These are phyloP conservation scores for Netelia inedita DNA, from an alignment of 2,888 invertebrate genomes.

Conservation along the genomic window DNA sequence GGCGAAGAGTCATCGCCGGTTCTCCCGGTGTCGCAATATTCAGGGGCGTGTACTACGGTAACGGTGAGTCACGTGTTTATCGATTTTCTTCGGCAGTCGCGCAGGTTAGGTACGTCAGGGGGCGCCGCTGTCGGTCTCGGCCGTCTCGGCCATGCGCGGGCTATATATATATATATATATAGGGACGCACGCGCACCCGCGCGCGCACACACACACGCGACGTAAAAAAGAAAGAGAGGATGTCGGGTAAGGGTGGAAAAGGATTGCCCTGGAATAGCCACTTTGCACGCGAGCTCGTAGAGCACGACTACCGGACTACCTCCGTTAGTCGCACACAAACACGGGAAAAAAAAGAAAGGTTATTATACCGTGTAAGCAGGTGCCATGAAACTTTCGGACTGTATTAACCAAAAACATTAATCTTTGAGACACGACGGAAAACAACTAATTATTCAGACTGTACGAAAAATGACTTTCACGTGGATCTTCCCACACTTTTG, in stretches of 20 bases:
- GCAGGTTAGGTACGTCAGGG: slow-evolving; percentile 69
- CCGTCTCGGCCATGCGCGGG: neutral
- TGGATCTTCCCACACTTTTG: too few species aligned
- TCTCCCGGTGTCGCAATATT: slow-evolving; percentile 57
- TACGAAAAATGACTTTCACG: too few species aligned
- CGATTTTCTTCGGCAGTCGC: slow-evolving; percentile 76
- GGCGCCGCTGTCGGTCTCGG: slow-evolving; percentile 10
- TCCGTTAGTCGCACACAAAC: slow-evolving; percentile 9
- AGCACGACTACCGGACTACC: slow-evolving; percentile 26
- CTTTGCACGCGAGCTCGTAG: slow-evolving; percentile 2
- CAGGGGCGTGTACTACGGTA: slow-evolving; percentile 64
- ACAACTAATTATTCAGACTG: too few species aligned
- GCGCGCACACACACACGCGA: neutral
- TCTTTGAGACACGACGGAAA: too few species aligned
- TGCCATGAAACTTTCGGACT: neutral
- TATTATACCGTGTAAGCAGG: neutral
- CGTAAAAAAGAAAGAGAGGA: slow-evolving; percentile 16
- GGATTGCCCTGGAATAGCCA: slow-evolving; percentile 26
- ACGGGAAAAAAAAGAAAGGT: neutral
- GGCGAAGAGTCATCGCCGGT: neutral
- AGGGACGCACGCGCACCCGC: neutral
- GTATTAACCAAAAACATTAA: too few species aligned
- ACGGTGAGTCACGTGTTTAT: slow-evolving; percentile 78
- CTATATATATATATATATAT: slow-evolving; percentile 23
- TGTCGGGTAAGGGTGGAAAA: slow-evolving; percentile 48